Conservation (phyloP, 2,888 invertebrate genomes). For the Melinaea marsaeus region DNA sequence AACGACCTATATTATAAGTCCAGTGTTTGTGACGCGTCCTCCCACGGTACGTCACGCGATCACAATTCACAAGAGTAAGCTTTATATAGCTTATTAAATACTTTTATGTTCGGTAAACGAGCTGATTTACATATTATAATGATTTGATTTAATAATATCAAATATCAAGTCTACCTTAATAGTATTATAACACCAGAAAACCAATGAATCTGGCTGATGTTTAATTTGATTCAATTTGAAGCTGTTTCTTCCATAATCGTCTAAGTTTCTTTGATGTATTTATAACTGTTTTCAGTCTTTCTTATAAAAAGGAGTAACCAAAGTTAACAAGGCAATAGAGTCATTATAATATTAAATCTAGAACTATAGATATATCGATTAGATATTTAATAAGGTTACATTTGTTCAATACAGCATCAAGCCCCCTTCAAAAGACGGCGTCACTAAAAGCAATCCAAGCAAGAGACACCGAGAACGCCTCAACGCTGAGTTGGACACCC, state of each 20-base stretch:
- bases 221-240: too few relatives aligned
- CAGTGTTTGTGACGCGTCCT: background rate
- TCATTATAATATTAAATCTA: too few relatives aligned
- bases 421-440: slow-evolving; percentile 95
- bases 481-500: slow-evolving; percentile 98
- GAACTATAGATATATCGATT: background rate
- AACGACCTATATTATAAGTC: too few relatives aligned
- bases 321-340: too few relatives aligned
- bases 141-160: background rate
- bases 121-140: background rate
- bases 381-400: background rate
- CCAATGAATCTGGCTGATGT: too few relatives aligned
- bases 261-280: too few relatives aligned
- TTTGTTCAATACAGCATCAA: slow-evolving; percentile 85
- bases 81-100: slow-evolving; percentile 3
- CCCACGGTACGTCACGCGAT: slow-evolving; percentile 1
- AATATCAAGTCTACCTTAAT: too few relatives aligned
- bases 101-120: background rate
- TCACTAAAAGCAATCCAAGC: slow-evolving; percentile 98
- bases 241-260: too few relatives aligned
- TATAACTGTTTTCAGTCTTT: too few relatives aligned
- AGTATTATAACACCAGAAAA: too few relatives aligned
- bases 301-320: too few relatives aligned
- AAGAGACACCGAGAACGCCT: slow-evolving; percentile 98
- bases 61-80: background rate